These are phyloP conservation scores for Halisarca cf. caerulea DNA, from an alignment of 37 sponge, comb jelly and placozoan species.

Conservation along the genomic window DNA sequence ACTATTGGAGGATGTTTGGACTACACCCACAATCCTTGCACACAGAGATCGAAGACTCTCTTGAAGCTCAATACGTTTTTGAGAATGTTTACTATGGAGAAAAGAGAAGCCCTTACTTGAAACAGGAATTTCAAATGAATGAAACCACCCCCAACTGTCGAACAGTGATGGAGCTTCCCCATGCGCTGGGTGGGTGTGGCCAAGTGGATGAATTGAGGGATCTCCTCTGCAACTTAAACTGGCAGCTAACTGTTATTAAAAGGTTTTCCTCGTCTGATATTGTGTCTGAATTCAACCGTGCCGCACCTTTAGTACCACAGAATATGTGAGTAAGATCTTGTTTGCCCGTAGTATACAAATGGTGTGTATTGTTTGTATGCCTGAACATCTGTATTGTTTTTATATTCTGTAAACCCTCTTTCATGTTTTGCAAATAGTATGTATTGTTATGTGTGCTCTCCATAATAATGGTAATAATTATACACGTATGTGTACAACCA, in stretches of 20 bases:
- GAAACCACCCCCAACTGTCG: slow-evolving; percentile 46
- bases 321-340: neutral
- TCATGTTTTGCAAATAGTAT: neutral
- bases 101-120: neutral
- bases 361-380: too few species aligned
- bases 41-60: slow-evolving; percentile 1
- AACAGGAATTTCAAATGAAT: slow-evolving; percentile 44
- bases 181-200: slow-evolving; percentile 30
- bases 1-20: too few species aligned
- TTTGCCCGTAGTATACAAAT: too few species aligned
- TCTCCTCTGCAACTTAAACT: slow-evolving; percentile 52
- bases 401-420: too few species aligned
- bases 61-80: neutral
- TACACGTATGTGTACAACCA: too few species aligned
- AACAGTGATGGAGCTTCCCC: slow-evolving; percentile 69
- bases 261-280: slow-evolving; percentile 38
- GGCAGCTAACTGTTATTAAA: slow-evolving; percentile 44
- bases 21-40: too few species aligned
- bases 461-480: too few species aligned
- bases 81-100: neutral
- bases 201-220: slow-evolving; percentile 40
- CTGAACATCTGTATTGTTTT: too few species aligned
- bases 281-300: slow-evolving; percentile 39
- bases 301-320: slow-evolving; percentile 56
- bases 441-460: too few species aligned